Evolutionary conservation across 1,140 invertebrate genomes (phyloP), one percentile per base, ranked within the genome.

Genomic region (Drosophila suzukii): DNA sequence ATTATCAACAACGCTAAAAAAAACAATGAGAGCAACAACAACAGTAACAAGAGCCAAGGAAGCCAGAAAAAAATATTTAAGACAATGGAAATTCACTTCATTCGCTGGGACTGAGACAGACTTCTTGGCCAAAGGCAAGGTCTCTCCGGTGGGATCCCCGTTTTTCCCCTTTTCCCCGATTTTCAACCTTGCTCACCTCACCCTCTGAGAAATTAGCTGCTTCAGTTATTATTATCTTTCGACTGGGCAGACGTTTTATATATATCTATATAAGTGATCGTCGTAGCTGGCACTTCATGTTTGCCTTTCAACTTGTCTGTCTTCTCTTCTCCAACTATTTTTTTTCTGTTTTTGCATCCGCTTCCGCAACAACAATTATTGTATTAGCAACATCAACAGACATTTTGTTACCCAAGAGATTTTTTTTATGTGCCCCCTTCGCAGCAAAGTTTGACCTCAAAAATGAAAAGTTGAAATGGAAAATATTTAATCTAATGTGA

Each of bases 1-100:
- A 72, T 49, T 73, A 75, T 51, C 51, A 49, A 32, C 34, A 47
- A 46, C 41, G 39, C 32, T 53, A 30, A 63, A 63, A 68, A 56
- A 63, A 68, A 56, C 65, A 70, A 70, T 57, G 65, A 70, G 57
- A 78, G 38, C 53, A 41, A 7, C 44, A 50, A 51, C 47, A 49
- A 6, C 44, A 79, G 51, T 55, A 75, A 74, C 68, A 62, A 75
- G 59, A 58, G 54, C 63, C 8, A 61, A 76, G 63, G 74, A 67
- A 77, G 63, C 70, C 75, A 78, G 68, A 85, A 82, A 68, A 47
- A 46, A 63, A 34, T 46, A 56, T 74, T 72, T 66, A 86, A 86
- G 75, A 86, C 83, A 86, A 86, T 86, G 83, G 83, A 86, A 86
- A 86, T 88, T 86, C 83, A 88, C 80, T 83, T 67, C 79, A 62